These are phyloP conservation scores for Gymnoscelis rufifasciata DNA, from an alignment of 2,888 invertebrate genomes.

Conservation along the genomic window DNA sequence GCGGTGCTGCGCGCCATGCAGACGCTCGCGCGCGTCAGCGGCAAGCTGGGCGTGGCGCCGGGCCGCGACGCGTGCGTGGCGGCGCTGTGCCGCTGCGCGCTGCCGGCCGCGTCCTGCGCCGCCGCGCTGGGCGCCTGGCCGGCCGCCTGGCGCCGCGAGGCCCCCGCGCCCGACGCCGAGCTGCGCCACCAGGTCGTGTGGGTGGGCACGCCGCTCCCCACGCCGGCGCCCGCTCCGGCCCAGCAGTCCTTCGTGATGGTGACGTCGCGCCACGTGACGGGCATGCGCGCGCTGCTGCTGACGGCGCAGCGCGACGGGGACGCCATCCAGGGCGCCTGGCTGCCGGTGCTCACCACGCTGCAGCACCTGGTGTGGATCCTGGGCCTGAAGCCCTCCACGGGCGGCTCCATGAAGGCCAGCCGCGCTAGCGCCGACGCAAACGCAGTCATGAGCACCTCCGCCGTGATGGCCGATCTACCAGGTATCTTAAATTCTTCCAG, in stretches of 20 bases:
- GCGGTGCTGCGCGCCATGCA: constrained; percentile 95
- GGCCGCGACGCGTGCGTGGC: constrained; percentile 97
- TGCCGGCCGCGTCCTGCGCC: constrained; percentile 96
- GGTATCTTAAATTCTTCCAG: too few relatives aligned
- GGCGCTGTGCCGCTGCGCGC: constrained; percentile 96
- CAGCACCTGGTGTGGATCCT: constrained; percentile 97
- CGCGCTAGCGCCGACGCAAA: constrained; percentile 88
- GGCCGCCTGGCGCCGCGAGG: constrained; percentile 94
- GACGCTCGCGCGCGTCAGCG: constrained; percentile 93
- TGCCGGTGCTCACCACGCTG: constrained; percentile 95
- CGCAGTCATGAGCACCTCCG: constrained; percentile 93
- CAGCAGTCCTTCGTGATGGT: constrained; percentile 94
- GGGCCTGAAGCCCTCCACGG: constrained; percentile 95
- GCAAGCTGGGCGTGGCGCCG: constrained; percentile 80
- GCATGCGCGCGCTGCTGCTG: constrained; percentile 93
- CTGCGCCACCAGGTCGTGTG: constrained; percentile 97
- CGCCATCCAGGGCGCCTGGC: constrained; percentile 93
- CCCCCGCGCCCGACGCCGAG: constrained; percentile 87
- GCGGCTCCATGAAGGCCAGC: constrained; percentile 93
- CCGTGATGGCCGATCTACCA: constrained; percentile 97
- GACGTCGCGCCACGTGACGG: constrained; percentile 97
- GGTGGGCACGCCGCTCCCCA: constrained; percentile 96
- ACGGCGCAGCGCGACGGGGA: constrained; percentile 95
- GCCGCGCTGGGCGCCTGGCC: constrained; percentile 92
- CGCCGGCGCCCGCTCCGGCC: constrained; percentile 75